Conservation (phyloP, 2,113 vertebrate species). For the Sinocyclocheilus anophthalmus region DNA sequence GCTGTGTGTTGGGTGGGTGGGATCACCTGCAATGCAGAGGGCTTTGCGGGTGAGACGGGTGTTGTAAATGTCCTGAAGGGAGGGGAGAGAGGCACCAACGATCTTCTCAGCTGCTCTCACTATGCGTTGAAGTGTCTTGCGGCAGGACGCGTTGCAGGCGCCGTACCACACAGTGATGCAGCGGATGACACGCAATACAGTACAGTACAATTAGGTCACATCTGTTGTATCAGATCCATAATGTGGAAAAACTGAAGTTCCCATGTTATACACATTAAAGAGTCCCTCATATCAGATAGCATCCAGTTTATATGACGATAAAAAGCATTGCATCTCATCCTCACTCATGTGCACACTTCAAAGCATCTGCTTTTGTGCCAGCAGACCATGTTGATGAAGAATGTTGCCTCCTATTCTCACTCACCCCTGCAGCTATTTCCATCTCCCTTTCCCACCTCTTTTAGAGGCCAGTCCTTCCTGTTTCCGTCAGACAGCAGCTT, state of each 20-base stretch:
- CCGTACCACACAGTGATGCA: too few species aligned
- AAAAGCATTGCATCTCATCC: background rate
- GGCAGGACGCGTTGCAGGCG: too few species aligned
- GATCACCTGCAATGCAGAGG: too few species aligned
- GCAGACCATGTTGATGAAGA: background rate
- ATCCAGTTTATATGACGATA: background rate
- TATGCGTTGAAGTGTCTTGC: too few species aligned
- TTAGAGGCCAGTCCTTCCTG: constrained; percentile 43
- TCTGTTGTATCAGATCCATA: background rate
- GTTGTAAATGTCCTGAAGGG: too few species aligned
- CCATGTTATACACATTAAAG: background rate
- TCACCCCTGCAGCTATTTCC: background rate
- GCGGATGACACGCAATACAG: too few species aligned
- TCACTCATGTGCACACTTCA: background rate
- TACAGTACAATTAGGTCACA: background rate
- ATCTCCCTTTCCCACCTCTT: constrained; percentile 17
- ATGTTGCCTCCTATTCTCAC: background rate
- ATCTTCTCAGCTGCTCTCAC: too few species aligned
- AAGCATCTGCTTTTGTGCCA: constrained; percentile 8
- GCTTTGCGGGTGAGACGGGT: too few species aligned
- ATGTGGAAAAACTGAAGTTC: background rate
- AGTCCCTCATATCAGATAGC: background rate
- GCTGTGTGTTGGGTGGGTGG: too few species aligned
- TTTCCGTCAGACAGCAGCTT: constrained; percentile 51
- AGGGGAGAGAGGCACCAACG: too few species aligned